Evolutionary conservation across 2,113 vertebrate genomes (phyloP).

Genomic region (Festucalex cinctus): DNA sequence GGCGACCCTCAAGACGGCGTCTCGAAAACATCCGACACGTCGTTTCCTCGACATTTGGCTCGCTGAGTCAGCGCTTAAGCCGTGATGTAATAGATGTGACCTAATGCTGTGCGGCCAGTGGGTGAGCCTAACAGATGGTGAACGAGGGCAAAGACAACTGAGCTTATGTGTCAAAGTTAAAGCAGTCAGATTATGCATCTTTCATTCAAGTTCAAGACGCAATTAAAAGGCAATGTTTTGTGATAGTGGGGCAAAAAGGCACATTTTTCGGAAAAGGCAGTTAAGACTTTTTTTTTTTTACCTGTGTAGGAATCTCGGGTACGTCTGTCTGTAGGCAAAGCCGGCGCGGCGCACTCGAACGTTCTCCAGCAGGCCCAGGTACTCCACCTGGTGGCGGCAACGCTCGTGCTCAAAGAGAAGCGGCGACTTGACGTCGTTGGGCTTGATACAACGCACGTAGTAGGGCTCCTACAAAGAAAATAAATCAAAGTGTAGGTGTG

Average conservation of each 20-base stretch:
- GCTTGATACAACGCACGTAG: constrained; percentile 97
- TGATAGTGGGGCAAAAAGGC: too few relatives aligned
- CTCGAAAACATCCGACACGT: neutral
- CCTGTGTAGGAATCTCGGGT: constrained; percentile 94
- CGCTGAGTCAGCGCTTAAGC: neutral
- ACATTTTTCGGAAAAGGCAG: too few relatives aligned
- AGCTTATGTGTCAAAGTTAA: neutral
- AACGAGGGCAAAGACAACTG: constrained; percentile 6
- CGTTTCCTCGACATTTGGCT: neutral
- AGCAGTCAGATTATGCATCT: neutral
- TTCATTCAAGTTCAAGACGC: neutral
- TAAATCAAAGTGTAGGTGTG: too few relatives aligned
- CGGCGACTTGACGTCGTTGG: constrained; percentile 93
- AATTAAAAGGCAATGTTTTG: too few relatives aligned
- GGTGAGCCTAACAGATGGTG: constrained; percentile 38
- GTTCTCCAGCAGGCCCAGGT: constrained; percentile 94
- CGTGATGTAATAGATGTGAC: neutral
- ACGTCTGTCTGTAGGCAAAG: constrained; percentile 92
- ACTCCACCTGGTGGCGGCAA: constrained; percentile 93
- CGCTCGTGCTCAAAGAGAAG: constrained; percentile 90
- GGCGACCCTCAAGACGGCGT: neutral
- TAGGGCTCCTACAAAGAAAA: constrained; percentile 84
- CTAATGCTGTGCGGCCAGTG: constrained; percentile 25
- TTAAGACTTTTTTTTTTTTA: constrained; percentile 41
- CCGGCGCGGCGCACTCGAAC: constrained; percentile 90